These are phyloP conservation scores for Eupithecia subumbrata DNA, from an alignment of 2,888 invertebrate genomes.

Conservation along the genomic window DNA sequence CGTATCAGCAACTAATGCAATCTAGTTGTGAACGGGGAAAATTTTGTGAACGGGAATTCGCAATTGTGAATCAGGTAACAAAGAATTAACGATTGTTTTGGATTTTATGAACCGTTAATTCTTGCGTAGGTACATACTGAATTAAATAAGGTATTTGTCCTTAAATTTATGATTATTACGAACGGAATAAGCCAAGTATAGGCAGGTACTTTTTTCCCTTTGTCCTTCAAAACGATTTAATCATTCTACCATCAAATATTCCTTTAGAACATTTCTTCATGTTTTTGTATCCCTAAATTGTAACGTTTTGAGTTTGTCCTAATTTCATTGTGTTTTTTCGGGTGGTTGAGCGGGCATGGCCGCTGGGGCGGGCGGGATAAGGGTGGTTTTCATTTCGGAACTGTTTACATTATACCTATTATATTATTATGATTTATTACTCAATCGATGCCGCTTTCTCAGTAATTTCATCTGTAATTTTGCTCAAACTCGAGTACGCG, in stretches of 20 bases:
- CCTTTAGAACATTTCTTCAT: conserved; percentile 23
- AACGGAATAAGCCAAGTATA: conserved; percentile 3
- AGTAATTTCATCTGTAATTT: conserved; percentile 72
- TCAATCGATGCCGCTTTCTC: conserved; percentile 72
- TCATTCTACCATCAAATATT: conserved; percentile 18
- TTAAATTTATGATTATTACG: neutral
- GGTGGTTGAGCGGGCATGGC: conserved; percentile 43
- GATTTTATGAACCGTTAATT: neutral
- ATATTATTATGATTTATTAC: conserved; percentile 81
- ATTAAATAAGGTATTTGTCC: neutral
- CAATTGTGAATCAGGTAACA: neutral
- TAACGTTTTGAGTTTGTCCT: conserved; percentile 50
- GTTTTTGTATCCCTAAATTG: conserved; percentile 35
- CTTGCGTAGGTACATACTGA: neutral
- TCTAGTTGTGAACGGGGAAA: neutral
- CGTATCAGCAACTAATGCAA: neutral
- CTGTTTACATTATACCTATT: conserved; percentile 79
- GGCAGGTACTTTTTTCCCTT: neutral
- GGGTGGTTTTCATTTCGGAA: conserved; percentile 58
- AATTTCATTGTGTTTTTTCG: conserved; percentile 57
- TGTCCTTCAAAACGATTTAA: conserved; percentile 10
- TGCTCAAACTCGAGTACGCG: conserved; percentile 52
- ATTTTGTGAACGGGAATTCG: neutral
- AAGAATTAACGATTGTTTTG: neutral
- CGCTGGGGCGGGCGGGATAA: conserved; percentile 48